Evolutionary conservation across 1,140 invertebrate genomes (phyloP).

Genomic region (Drosophila punjabiensis): DNA sequence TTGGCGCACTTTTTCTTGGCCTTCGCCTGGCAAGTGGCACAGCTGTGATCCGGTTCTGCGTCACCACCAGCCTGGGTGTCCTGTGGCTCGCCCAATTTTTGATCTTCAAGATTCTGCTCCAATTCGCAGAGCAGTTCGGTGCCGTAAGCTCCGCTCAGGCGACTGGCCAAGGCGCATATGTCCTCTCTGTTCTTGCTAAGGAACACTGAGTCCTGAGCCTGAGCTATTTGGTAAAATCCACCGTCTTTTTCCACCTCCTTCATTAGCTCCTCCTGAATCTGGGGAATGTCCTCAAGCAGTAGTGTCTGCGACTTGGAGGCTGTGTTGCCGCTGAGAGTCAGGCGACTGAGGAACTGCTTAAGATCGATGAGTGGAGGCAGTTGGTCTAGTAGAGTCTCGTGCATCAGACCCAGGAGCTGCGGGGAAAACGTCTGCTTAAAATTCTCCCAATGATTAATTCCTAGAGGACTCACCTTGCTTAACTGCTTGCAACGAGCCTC

Average conservation of each 20-base stretch:
- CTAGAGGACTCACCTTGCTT: slow-evolving; percentile 46
- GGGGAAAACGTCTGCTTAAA: neutral
- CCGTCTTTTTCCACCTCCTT: slow-evolving; percentile 86
- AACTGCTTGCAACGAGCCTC: slow-evolving; percentile 88
- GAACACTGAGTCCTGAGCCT: slow-evolving; percentile 86
- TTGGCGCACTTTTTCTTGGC: slow-evolving; percentile 86
- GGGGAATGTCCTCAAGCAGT: slow-evolving; percentile 87
- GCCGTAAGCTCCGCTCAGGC: slow-evolving; percentile 86
- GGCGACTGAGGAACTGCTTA: slow-evolving; percentile 89
- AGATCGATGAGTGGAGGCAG: slow-evolving; percentile 90
- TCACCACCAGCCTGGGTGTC: slow-evolving; percentile 25
- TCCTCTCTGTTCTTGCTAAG: slow-evolving; percentile 86
- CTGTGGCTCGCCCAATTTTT: slow-evolving; percentile 23
- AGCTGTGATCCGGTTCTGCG: slow-evolving; percentile 49
- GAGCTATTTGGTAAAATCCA: slow-evolving; percentile 86
- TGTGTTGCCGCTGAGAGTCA: slow-evolving; percentile 51
- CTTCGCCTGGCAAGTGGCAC: slow-evolving; percentile 84
- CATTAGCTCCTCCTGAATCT: slow-evolving; percentile 75
- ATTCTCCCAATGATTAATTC: neutral
- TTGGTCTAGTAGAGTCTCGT: slow-evolving; percentile 90
- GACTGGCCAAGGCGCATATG: slow-evolving; percentile 86
- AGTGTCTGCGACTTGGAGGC: slow-evolving; percentile 77
- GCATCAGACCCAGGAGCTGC: slow-evolving; percentile 86
- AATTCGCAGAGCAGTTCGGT: slow-evolving; percentile 86
- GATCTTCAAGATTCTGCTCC: slow-evolving; percentile 63